Conservation (phyloP, 2,888 invertebrate species). For the Drosophila acutilabella region DNA sequence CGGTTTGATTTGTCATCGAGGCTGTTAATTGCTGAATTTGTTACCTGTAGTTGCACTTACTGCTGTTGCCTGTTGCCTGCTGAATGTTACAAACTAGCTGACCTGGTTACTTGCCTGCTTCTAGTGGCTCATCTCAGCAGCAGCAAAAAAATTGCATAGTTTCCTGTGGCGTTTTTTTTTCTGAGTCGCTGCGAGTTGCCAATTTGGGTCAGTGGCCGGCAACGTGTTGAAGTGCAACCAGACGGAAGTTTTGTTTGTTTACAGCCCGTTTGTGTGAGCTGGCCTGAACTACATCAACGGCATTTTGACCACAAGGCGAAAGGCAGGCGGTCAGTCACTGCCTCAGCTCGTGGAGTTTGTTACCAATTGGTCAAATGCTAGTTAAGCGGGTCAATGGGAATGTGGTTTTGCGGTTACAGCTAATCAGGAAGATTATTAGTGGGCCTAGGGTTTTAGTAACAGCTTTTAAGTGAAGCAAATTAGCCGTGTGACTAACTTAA, state of each 20-base stretch:
- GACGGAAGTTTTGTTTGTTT: slow-evolving; percentile 70
- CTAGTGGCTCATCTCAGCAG: slow-evolving; percentile 16
- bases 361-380: slow-evolving; percentile 23
- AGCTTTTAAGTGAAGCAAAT: slow-evolving; percentile 15
- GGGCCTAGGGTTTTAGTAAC: neutral
- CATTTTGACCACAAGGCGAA: slow-evolving; percentile 44
- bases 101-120: slow-evolving; percentile 5
- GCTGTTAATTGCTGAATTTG: slow-evolving; percentile 45
- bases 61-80: slow-evolving; percentile 22
- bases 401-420: slow-evolving; percentile 33
- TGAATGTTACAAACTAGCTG: neutral
- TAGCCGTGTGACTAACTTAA: neutral
- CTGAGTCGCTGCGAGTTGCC: slow-evolving; percentile 41
- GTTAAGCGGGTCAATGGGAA: slow-evolving; percentile 34
- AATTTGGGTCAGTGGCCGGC: slow-evolving; percentile 67
- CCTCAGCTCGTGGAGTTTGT: slow-evolving; percentile 21
- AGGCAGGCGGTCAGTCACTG: slow-evolving; percentile 27
- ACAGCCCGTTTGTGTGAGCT: slow-evolving; percentile 31
- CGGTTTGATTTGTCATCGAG: slow-evolving; percentile 52
- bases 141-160: slow-evolving; percentile 24
- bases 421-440: slow-evolving; percentile 29
- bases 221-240: slow-evolving; percentile 69
- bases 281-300: slow-evolving; percentile 5
- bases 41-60: slow-evolving; percentile 39
- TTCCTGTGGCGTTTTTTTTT: slow-evolving; percentile 65